Percentiles rank a stretch among this genome's conserved stretches.
Conservation (phyloP, 2,797 vertebrate species). For the Microtus agrestis region DNA sequence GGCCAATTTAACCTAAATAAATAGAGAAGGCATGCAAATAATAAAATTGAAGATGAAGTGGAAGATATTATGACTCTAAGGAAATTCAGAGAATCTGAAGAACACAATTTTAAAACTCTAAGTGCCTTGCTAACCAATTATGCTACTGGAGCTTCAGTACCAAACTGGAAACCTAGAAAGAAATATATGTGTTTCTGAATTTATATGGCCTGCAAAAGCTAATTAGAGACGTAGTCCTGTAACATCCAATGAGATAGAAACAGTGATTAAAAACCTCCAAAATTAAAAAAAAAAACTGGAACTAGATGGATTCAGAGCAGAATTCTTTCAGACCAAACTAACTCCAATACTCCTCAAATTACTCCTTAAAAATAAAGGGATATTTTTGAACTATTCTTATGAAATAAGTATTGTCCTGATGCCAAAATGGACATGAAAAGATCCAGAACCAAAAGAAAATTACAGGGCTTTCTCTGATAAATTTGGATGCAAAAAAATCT, state of each 20-base stretch:
- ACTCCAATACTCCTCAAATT: not conserved
- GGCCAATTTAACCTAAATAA: not conserved
- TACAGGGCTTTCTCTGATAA: not conserved
- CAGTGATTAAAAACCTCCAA: not conserved
- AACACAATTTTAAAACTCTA: not conserved
- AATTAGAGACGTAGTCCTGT: too few relatives aligned
- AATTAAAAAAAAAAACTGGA: not conserved
- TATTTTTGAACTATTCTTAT: not conserved
- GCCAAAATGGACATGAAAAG: not conserved
- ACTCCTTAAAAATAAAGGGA: not conserved
- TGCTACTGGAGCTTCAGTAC: not conserved
- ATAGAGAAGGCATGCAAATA: not conserved
- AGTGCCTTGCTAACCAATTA: not conserved
- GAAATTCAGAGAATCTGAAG: not conserved
- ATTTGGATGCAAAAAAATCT: not conserved
- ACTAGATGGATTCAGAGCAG: not conserved
- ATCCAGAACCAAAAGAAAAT: not conserved
- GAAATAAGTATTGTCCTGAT: not conserved
- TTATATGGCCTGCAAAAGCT: not conserved
- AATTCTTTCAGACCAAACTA: not conserved
- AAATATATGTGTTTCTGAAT: not conserved
- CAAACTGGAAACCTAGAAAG: not conserved
- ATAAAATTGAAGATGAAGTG: not conserved
- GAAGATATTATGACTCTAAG: too few relatives aligned
- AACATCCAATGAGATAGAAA: not conserved